phyloP scores from a whole-genome alignment of 1,140 invertebrate species.

The Vanessa atalanta region DNA sequence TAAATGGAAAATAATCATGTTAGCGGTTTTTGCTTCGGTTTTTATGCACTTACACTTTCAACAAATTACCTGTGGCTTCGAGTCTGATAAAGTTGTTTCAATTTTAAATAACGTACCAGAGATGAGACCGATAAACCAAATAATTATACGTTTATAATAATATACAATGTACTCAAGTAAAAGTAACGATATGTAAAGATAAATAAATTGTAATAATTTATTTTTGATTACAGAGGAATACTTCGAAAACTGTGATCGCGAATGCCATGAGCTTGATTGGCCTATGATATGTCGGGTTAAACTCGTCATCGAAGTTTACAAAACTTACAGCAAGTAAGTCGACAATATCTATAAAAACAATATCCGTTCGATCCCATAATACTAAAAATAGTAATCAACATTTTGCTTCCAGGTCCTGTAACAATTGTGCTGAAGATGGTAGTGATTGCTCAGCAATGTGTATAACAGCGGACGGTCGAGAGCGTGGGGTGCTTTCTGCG shows the following conservation, averaged over 20 bases:
- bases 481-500: slow-evolving; percentile 87
- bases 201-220: background rate
- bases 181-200: background rate
- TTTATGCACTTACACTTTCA: slow-evolving; percentile 21
- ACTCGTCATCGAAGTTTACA: slow-evolving; percentile 85
- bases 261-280: slow-evolving; percentile 89
- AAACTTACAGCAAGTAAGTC: slow-evolving; percentile 84
- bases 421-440: slow-evolving; percentile 84
- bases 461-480: slow-evolving; percentile 85
- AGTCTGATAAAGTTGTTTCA: background rate
- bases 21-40: slow-evolving; percentile 12
- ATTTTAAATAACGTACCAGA: slow-evolving; percentile 2
- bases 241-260: slow-evolving; percentile 86
- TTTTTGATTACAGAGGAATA: slow-evolving; percentile 83
- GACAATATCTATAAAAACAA: background rate
- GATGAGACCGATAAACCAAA: background rate
- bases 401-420: slow-evolving; percentile 79
- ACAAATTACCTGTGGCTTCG: slow-evolving; percentile 7
- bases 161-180: background rate
- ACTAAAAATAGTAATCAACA: background rate
- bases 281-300: slow-evolving; percentile 90
- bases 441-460: slow-evolving; percentile 84
- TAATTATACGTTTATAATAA: background rate
- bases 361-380: background rate
- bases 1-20: slow-evolving; percentile 21